A percentile compares a stretch with the other conserved stretches of the same genome.
phyloP scores from a whole-genome alignment of 2,888 invertebrate species.

The Hyposoter dolosus region DNA sequence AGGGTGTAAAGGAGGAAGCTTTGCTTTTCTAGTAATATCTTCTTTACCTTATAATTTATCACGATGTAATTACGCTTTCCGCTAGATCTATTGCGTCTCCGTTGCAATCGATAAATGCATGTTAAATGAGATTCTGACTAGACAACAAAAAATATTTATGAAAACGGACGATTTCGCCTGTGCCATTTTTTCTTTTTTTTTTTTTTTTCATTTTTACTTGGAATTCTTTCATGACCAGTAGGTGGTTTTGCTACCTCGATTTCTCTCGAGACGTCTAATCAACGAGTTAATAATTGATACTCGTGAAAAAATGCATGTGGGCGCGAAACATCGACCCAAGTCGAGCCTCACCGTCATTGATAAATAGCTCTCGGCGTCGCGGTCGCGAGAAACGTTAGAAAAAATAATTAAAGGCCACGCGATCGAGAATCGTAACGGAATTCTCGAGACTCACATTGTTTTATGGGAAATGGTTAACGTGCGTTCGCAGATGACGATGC shows the following conservation, averaged over 20 bases:
- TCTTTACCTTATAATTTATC: constrained; percentile 61
- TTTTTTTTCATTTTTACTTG: neutral
- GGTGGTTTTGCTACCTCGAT: neutral
- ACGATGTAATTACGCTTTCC: constrained; percentile 64
- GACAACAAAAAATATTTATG: neutral
- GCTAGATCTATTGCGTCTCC: constrained; percentile 57
- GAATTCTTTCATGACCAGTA: neutral
- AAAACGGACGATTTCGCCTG: neutral
- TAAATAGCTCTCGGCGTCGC: constrained; percentile 32
- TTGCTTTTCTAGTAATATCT: constrained; percentile 51
- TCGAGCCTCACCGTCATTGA: constrained; percentile 22
- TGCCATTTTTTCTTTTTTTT: neutral
- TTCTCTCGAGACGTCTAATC: constrained; percentile 28
- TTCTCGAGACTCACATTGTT: neutral
- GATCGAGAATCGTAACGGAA: constrained; percentile 6
- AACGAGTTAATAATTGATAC: constrained; percentile 69
- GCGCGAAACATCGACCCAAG: constrained; percentile 68
- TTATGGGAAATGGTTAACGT: neutral
- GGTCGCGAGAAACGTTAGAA: constrained; percentile 22
- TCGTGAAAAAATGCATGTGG: constrained; percentile 70
- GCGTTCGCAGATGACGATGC: constrained; percentile 80
- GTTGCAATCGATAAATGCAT: constrained; percentile 61
- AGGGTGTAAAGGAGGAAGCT: constrained; percentile 56
- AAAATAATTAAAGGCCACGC: constrained; percentile 19
- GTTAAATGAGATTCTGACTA: constrained; percentile 55